Evolutionary conservation across 35 echinoderm and acorn worm genomes (phyloP), one percentile per base, ranked within the genome.

Genomic region (Eucidaris tribuloides): DNA sequence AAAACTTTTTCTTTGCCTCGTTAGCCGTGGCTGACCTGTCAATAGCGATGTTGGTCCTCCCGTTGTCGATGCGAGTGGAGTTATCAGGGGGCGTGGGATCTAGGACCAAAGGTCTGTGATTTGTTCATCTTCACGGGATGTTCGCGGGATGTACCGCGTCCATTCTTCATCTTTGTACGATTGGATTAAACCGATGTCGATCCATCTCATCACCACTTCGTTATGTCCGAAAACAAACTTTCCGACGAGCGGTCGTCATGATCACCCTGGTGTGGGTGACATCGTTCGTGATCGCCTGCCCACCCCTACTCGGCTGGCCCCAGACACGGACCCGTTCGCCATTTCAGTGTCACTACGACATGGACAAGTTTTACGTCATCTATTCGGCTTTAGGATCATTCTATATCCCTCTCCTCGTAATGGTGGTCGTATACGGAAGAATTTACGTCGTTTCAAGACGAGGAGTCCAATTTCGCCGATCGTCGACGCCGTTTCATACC

Each of bases 1-100:
- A 92, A 34, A 92, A 92, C 43, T 92, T 87, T 44, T 92, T 92
- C 56, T 92, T 92, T 37, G 90, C 84, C 19, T 92, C 90, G 0
- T 56, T 92, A 9, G 90, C 90, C 3, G 48, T 82, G 14, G 90
- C 90, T 5, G 90, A 92, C 40, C 56, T 92, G 4, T 86, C 83
- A 20, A 82, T 92, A 20, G 90, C 81, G 0, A 38, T 87, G 35
- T 54, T 86, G 14, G 90, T 92, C 24, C 70, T 92, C 36, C 90
- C 90, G 6, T 63, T 92, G 30, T 57, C 76, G 5, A 14, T 92
- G 29, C 57, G 31, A 3, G 84, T 92, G 5, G 83, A 92, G 32
- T 13, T 92, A 18, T 77, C 85, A 5, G 81, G 71, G 19, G 90
- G 90, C 0, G 13, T 92, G 90, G 90, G 65, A 83, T 13, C 81